Evolutionary conservation across 23 tunicate species (phyloP), one percentile per base, ranked within the genome.

Genomic region (Clavelina lepadiformis): DNA sequence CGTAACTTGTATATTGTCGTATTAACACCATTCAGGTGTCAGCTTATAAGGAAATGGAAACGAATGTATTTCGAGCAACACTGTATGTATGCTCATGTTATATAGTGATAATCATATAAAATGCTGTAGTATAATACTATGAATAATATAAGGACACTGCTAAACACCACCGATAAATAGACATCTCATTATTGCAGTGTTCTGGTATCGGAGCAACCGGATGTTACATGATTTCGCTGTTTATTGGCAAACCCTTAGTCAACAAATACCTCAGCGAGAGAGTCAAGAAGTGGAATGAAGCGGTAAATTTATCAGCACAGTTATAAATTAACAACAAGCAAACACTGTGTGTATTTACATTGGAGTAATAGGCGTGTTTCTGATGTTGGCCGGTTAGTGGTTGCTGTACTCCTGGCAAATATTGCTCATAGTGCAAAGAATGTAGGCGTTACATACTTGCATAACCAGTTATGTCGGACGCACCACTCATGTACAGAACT

Each of bases 131-230:
- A n/a, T n/a, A n/a, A n/a, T n/a, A n/a, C n/a, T n/a, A n/a, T n/a
- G n/a, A n/a, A n/a, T n/a, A n/a, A n/a, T n/a, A n/a, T n/a, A n/a
- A n/a, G n/a, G n/a, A n/a, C n/a, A n/a, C n/a, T n/a, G n/a, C n/a
- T n/a, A n/a, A n/a, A n/a, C n/a, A n/a, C n/a, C n/a, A n/a, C n/a
- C n/a, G n/a, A n/a, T n/a, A 54, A 54, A n/a, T n/a, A 7, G 7
- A 7, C 15, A 54, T 41, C 15, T 54, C 23, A 11, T 7, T 28
- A 31, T 72, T 71, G 8, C 56, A 83, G 97, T 81, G 89, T 49
- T 89, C 97, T 25, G 97, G 89, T 0, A 81, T 89, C 51, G 97
- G 97, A 33, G 97, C 97, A 1, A 89, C 89, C 47, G 97, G 97
- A 6, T 89, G 97, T 49, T 89, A 89, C 71, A 46, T 69, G 55